These are phyloP conservation scores for Hippoglossus stenolepis DNA, from an alignment of 2,113 vertebrate genomes.

Conservation along the genomic window DNA sequence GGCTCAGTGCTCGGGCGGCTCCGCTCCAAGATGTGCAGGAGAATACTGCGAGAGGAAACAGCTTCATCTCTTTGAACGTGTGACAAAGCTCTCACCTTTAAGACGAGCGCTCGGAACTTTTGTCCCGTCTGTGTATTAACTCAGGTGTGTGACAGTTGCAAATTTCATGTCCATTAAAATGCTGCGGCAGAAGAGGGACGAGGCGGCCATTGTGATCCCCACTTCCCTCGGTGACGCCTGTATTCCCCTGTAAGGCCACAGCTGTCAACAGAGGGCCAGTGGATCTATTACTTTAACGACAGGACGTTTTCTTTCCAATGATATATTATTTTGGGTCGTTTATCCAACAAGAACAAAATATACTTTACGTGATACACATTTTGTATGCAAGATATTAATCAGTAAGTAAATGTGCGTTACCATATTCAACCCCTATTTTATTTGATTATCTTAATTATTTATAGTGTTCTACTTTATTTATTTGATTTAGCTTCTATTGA, in stretches of 20 bases:
- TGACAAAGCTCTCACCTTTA: conserved; percentile 30
- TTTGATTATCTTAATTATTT: no score
- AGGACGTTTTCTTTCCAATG: no score
- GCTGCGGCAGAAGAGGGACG: not conserved
- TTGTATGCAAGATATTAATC: no score
- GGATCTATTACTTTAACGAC: not conserved
- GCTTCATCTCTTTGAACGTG: conserved; percentile 24
- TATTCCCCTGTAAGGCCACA: conserved; percentile 27
- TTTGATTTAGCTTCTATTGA: no score
- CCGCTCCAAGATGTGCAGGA: conserved; percentile 42
- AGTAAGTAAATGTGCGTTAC: no score
- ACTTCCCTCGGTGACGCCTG: conserved; percentile 36
- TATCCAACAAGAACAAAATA: no score
- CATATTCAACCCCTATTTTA: no score
- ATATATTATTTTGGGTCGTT: no score
- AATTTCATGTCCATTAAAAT: conserved; percentile 27
- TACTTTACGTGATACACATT: no score
- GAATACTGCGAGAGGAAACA: conserved; percentile 30
- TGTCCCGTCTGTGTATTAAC: conserved; percentile 15
- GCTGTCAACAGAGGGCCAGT: conserved; percentile 27
- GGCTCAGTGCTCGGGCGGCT: conserved; percentile 49
- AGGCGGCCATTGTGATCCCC: conserved; percentile 16
- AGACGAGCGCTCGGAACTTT: conserved; percentile 18
- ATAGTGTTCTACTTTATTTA: no score
- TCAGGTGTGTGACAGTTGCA: conserved; percentile 25